Evolutionary conservation across 2,113 vertebrate species (phyloP).

Genomic region (Ceuthmochares aereus): DNA sequence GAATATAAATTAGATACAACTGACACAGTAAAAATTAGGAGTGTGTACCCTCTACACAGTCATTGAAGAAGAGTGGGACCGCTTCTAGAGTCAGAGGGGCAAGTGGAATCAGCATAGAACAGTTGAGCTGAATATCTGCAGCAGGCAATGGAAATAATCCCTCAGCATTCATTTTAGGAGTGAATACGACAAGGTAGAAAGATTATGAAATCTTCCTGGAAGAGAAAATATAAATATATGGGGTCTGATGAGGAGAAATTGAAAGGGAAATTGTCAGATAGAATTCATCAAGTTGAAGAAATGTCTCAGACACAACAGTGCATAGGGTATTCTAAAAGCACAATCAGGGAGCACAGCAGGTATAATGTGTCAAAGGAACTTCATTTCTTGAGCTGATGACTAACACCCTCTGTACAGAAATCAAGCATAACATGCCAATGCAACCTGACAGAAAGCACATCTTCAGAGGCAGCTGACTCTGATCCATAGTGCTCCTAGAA

Average conservation of each 20-base stretch:
- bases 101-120: not conserved
- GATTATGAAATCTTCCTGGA: not conserved
- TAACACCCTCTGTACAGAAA: not conserved
- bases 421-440: fast-evolving
- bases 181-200: not conserved
- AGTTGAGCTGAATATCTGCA: not conserved
- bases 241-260: not conserved
- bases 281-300: not conserved
- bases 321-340: not conserved
- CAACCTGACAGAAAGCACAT: not conserved
- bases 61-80: not conserved
- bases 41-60: not conserved
- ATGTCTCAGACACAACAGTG: not conserved
- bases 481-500: not conserved
- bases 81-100: not conserved
- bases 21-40: not conserved
- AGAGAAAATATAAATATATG: not conserved
- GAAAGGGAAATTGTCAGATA: not conserved
- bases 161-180: not conserved
- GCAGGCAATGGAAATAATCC: not conserved
- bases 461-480: not conserved
- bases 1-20: not conserved
- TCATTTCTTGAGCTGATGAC: not conserved
- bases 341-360: not conserved
- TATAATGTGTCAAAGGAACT: not conserved